phyloP scores from a whole-genome alignment of 2,113 vertebrate species.

The Petaurus breviceps region DNA sequence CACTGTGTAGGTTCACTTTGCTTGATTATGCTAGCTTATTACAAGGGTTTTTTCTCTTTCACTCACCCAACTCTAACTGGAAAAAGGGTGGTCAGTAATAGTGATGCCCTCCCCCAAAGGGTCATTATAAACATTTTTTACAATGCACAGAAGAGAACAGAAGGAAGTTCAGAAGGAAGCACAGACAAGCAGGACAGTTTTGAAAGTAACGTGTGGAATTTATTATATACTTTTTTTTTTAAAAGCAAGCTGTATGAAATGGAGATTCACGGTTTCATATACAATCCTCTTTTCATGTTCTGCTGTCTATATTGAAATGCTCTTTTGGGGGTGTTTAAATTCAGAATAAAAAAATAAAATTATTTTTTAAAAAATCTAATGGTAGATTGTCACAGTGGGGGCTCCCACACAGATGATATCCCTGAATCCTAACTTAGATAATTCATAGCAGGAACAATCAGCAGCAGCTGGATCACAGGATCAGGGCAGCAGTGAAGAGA shows the following conservation, averaged over 20 bases:
- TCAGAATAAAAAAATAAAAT: background rate
- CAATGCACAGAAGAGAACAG: background rate
- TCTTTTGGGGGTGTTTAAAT: background rate
- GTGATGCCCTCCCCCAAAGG: background rate
- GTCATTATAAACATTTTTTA: background rate
- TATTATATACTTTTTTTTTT: background rate
- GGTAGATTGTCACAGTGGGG: background rate
- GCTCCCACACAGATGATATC: background rate
- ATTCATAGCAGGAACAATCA: background rate
- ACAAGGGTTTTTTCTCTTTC: background rate
- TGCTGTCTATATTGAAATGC: background rate
- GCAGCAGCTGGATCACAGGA: background rate
- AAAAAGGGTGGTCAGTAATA: background rate
- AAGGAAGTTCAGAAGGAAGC: constrained; percentile 1
- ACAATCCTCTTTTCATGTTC: background rate
- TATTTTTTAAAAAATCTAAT: background rate
- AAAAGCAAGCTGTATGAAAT: background rate
- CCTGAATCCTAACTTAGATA: background rate
- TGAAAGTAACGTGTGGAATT: background rate
- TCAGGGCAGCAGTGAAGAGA: background rate
- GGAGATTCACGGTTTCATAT: background rate
- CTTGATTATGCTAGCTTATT: background rate
- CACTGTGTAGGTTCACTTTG: background rate
- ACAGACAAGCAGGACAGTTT: constrained; percentile 1
- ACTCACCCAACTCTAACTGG: background rate